These are phyloP conservation scores for Cheiracanthium punctorium DNA, from an alignment of 2,888 invertebrate genomes.

Conservation along the genomic window DNA sequence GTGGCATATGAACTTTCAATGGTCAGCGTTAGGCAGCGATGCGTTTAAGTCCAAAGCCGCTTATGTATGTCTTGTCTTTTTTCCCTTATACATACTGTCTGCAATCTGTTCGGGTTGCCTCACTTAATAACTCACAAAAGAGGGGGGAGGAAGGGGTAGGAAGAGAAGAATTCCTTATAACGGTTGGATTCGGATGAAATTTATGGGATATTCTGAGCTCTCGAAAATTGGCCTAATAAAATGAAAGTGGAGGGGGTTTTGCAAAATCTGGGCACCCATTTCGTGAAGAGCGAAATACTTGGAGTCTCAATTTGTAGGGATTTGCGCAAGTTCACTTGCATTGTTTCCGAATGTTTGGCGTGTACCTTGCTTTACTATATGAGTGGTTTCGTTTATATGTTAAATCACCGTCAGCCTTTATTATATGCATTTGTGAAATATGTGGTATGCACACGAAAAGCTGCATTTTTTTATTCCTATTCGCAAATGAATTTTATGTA, in stretches of 20 bases:
- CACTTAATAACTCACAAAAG: constrained; percentile 32
- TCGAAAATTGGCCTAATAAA: constrained; percentile 50
- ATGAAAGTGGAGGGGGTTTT: not conserved
- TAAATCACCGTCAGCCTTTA: too few species aligned
- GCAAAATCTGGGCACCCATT: not conserved
- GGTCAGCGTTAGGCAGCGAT: constrained; percentile 60
- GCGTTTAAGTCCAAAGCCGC: constrained; percentile 49
- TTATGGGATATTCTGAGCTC: constrained; percentile 59
- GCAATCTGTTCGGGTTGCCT: constrained; percentile 57
- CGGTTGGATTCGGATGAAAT: constrained; percentile 50
- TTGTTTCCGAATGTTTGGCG: not conserved
- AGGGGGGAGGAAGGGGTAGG: not conserved
- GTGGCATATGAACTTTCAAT: constrained; percentile 67
- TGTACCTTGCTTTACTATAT: not conserved
- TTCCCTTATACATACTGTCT: constrained; percentile 30
- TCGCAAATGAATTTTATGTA: too few species aligned
- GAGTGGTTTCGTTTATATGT: too few species aligned
- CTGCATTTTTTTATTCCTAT: too few species aligned
- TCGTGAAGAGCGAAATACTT: not conserved
- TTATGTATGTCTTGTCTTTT: constrained; percentile 29
- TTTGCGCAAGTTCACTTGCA: not conserved
- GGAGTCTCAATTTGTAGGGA: not conserved
- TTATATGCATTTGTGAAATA: too few species aligned
- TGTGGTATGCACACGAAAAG: too few species aligned
- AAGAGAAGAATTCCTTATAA: constrained; percentile 38